A percentile compares a stretch with the other conserved stretches of the same genome.
Conservation (phyloP, 2,113 vertebrate species). For the Tragelaphus buxtoni region DNA sequence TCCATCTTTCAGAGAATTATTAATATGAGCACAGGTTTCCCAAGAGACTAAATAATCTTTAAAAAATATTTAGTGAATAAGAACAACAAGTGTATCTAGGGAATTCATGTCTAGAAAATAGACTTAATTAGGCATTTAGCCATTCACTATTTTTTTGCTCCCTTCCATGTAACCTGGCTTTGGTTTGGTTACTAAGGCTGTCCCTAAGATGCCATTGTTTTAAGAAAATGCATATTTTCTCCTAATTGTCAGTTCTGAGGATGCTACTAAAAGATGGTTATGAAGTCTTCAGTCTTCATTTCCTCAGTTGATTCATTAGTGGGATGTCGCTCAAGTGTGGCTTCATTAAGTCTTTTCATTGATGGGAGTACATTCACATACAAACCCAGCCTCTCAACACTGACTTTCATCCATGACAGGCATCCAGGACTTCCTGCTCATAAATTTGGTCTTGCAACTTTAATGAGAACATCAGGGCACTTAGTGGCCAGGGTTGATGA, state of each 20-base stretch:
- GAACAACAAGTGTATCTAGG: neutral
- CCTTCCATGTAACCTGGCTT: neutral
- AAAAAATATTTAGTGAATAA: slow-evolving; percentile 65
- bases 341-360: slow-evolving; percentile 71
- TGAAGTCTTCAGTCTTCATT: slow-evolving; percentile 64
- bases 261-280: slow-evolving; percentile 62
- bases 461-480: slow-evolving; percentile 17
- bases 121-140: neutral
- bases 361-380: slow-evolving; percentile 43
- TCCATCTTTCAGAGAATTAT: slow-evolving; percentile 61
- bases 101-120: neutral
- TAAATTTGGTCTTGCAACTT: slow-evolving; percentile 53
- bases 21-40: slow-evolving; percentile 67
- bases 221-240: slow-evolving; percentile 64
- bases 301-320: slow-evolving; percentile 68
- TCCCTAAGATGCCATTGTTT: slow-evolving; percentile 55
- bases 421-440: slow-evolving; percentile 34
- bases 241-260: slow-evolving; percentile 54
- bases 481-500: neutral
- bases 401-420: neutral
- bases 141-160: neutral
- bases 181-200: slow-evolving; percentile 45
- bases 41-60: slow-evolving; percentile 65
- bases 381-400: slow-evolving; percentile 16
- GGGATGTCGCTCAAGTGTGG: slow-evolving; percentile 58